Percentiles rank a stretch among this genome's conserved stretches.
phyloP scores from a whole-genome alignment of 2,113 vertebrate genomes.

The Oryzias curvinotus region DNA sequence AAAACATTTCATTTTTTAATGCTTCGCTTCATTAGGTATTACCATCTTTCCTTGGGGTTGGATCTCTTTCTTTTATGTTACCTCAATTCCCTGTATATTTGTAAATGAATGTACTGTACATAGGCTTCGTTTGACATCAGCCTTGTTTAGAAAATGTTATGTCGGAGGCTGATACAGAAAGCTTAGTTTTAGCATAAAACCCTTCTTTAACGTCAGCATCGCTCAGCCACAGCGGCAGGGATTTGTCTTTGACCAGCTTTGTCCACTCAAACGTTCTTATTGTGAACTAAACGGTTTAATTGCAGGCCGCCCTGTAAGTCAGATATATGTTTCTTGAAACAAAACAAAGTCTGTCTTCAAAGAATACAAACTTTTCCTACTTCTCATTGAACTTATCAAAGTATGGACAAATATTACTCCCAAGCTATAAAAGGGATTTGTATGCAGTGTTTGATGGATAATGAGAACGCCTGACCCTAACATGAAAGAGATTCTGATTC shows the following conservation, averaged over 20 bases:
- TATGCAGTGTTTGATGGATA: constrained; percentile 34
- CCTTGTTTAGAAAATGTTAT: constrained; percentile 7
- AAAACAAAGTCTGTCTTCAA: constrained; percentile 19
- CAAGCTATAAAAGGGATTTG: constrained; percentile 36
- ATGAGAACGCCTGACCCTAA: constrained; percentile 30
- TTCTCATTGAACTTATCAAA: constrained; percentile 12
- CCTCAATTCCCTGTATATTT: constrained; percentile 27
- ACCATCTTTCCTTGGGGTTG: constrained; percentile 5
- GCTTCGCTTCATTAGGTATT: constrained; percentile 2
- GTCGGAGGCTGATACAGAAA: constrained; percentile 20
- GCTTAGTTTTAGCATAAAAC: constrained; percentile 28
- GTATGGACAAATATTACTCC: constrained; percentile 29
- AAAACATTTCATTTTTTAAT: constrained; percentile 16
- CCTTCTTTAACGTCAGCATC: constrained; percentile 25
- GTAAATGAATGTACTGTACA: constrained; percentile 17
- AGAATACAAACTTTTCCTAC: background rate
- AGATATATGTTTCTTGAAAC: constrained; percentile 24
- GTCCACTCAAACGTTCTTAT: constrained; percentile 30
- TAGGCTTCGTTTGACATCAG: constrained; percentile 21
- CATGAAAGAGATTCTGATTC: constrained; percentile 16
- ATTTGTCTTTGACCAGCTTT: constrained; percentile 24
- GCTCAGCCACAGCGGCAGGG: constrained; percentile 8
- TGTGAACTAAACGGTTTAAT: constrained; percentile 34
- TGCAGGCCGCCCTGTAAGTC: constrained; percentile 43
- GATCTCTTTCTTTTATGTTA: constrained; percentile 27